phyloP scores from a whole-genome alignment of 2,888 invertebrate species.

The Sphinx pinastri region DNA sequence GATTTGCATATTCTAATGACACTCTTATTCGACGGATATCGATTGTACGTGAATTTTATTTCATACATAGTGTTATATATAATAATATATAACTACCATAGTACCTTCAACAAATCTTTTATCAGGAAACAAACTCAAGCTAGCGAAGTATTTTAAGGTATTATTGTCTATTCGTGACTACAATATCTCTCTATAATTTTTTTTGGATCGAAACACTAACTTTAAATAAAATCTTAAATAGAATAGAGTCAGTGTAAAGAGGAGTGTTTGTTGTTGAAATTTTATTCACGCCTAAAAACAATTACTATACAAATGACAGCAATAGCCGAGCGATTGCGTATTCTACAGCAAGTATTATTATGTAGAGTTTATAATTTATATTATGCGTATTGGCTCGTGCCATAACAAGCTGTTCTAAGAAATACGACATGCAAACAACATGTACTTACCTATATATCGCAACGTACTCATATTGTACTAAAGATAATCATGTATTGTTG shows the following conservation, averaged over 20 bases:
- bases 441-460: conserved; percentile 3
- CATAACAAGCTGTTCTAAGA: conserved; percentile 51
- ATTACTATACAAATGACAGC: conserved; percentile 27
- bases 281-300: background rate
- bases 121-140: too few relatives aligned
- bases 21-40: background rate
- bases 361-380: conserved; percentile 40
- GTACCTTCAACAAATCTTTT: background rate
- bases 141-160: too few relatives aligned
- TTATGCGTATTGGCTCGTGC: conserved; percentile 40
- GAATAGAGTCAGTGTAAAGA: background rate
- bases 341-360: conserved; percentile 33
- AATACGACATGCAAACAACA: conserved; percentile 44
- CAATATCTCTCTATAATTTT: too few relatives aligned
- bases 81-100: background rate
- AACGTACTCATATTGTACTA: background rate
- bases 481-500: too few relatives aligned
- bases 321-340: conserved; percentile 31
- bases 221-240: background rate
- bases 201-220: too few relatives aligned
- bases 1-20: conserved; percentile 19
- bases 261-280: background rate
- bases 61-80: background rate
- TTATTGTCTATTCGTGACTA: too few relatives aligned
- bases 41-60: background rate